These are phyloP conservation scores for Tauraco erythrolophus DNA, from an alignment of 2,113 vertebrate species.

Conservation along the genomic window DNA sequence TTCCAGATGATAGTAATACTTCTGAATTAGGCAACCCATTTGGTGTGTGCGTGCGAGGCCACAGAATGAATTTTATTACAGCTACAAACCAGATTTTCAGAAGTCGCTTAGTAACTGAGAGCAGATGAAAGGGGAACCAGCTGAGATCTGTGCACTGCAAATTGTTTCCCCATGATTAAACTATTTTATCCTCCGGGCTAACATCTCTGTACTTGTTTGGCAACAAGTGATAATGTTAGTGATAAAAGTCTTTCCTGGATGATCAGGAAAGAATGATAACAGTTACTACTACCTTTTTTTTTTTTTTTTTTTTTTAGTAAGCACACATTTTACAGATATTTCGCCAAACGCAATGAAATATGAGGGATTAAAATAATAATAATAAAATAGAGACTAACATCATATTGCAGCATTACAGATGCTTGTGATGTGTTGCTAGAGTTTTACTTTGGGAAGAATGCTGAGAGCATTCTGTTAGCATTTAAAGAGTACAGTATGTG, in stretches of 20 bases:
- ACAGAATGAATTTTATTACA: constrained; percentile 71
- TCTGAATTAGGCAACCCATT: constrained; percentile 12
- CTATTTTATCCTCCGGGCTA: constrained; percentile 65
- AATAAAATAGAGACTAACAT: background rate
- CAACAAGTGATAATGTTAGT: constrained; percentile 43
- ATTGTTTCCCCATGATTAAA: constrained; percentile 69
- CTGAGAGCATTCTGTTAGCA: background rate
- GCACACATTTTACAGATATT: background rate
- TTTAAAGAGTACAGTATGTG: background rate
- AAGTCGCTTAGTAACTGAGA: constrained; percentile 44
- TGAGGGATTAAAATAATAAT: background rate
- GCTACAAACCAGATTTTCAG: constrained; percentile 59
- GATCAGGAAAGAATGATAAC: constrained; percentile 2
- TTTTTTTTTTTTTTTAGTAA: background rate
- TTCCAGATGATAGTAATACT: background rate
- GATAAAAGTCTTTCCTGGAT: constrained; percentile 41
- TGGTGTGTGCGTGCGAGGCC: constrained; percentile 20
- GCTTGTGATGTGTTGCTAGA: background rate
- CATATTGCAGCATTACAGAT: background rate
- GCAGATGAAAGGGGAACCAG: constrained; percentile 66
- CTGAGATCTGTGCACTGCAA: constrained; percentile 58
- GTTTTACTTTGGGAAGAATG: background rate
- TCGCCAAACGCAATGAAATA: background rate
- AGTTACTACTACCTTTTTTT: background rate
- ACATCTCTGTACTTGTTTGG: constrained; percentile 48